Conservation (phyloP, 2,113 vertebrate species). For the Desmodus rotundus region DNA sequence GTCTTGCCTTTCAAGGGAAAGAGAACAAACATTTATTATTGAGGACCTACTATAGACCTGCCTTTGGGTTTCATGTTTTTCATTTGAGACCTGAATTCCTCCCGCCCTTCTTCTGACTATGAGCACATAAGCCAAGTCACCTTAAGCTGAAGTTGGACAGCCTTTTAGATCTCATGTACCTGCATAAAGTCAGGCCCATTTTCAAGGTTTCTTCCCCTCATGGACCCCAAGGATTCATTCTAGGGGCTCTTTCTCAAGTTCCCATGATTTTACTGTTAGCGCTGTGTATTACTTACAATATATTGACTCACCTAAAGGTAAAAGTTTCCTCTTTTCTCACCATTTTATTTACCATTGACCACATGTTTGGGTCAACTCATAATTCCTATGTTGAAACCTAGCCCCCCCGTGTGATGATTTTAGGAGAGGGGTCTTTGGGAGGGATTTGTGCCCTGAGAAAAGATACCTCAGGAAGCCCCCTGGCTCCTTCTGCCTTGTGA, state of each 20-base stretch:
- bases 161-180: neutral
- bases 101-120: neutral
- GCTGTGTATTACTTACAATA: neutral
- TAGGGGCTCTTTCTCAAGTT: neutral
- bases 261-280: neutral
- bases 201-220: neutral
- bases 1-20: slow-evolving; percentile 24
- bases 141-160: neutral
- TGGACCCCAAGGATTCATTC: neutral
- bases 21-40: slow-evolving; percentile 44
- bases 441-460: neutral
- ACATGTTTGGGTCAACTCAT: neutral
- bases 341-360: neutral
- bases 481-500: neutral
- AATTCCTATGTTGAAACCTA: neutral
- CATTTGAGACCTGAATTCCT: neutral
- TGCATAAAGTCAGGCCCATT: neutral
- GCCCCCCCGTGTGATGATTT: neutral
- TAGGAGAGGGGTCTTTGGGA: neutral
- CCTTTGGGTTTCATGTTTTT: neutral
- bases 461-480: neutral
- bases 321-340: neutral
- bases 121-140: neutral
- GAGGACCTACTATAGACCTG: neutral
- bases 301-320: neutral